Evolutionary conservation across 53 echinoderm and acorn worm genomes (phyloP), one percentile per base, ranked within the genome.

Genomic region (Stichopus horrens): DNA sequence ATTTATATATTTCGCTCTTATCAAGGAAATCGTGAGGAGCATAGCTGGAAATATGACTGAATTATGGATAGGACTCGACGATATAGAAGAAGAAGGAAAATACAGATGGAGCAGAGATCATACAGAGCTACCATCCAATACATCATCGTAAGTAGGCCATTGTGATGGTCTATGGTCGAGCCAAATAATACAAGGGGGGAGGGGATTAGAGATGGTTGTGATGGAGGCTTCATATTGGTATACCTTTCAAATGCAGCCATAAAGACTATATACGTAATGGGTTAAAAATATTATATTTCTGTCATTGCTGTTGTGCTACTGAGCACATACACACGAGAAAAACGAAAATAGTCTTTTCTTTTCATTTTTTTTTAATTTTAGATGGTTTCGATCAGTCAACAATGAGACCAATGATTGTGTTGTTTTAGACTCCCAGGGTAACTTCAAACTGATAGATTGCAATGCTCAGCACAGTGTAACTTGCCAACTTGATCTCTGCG

Each of bases 351-450:
- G 6, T 23, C 5, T 53, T 23, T 78, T 5, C 5, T 78, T 75
- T 7, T 53, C 55, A n/a, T 37, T 37, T 37, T 37, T 37, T 37
- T n/a, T n/a, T n/a, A n/a, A 37, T 37, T 37, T 37, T 5, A 78
- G 79, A 16, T 52, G 16, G 19, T 78, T 78, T 52, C 79, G 79
- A 53, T 78, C 79, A 4, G 52, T 13, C 8, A 78, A 78, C 55
- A n/a, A 78, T 53, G 79, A 78, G 53, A 16, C 10, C 53, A 10
- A 52, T n/a, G 79, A 78, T 7, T 78, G 79, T 51, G 55, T 78
- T 53, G 79, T 53, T 5, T 13, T 78, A 53, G 54, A 78, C 55
- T 51, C 14, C n/a, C 7, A n/a, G 8, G 79, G 79, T 5, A 55
- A 78, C 9, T 78, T 78, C 7, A 53, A 78, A 53, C 53, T 78